A percentile compares a stretch with the other conserved stretches of the same genome.
Conservation (phyloP, 1,140 invertebrate genomes). For the Octopus sinensis region DNA sequence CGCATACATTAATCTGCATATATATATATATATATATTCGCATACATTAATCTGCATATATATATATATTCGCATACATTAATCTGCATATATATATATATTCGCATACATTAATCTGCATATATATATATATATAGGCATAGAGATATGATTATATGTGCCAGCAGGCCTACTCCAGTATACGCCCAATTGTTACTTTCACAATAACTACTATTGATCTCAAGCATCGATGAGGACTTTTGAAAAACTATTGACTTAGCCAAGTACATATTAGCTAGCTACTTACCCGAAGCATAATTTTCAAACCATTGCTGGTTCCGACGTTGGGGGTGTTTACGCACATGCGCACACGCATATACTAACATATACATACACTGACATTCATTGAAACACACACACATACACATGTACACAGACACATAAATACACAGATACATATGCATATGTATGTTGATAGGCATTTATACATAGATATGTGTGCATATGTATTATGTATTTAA, state of each 20-base stretch:
- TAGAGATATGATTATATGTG: not conserved
- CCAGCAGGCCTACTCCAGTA: too few species aligned
- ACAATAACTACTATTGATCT: too few species aligned
- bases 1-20: not conserved
- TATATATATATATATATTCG: not conserved
- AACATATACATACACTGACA: not conserved
- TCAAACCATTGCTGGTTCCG: too few species aligned
- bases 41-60: not conserved
- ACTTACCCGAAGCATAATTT: too few species aligned
- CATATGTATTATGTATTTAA: not conserved
- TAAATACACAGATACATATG: not conserved
- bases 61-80: not conserved
- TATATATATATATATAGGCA: not conserved
- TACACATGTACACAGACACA: constrained; percentile 10
- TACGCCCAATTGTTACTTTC: too few species aligned
- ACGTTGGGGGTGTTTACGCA: not conserved
- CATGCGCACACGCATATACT: not conserved
- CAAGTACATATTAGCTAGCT: too few species aligned
- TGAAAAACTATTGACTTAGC: too few species aligned
- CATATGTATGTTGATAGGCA: not conserved
- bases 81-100: not conserved
- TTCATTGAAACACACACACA: constrained; percentile 17
- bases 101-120: not conserved
- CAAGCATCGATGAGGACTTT: too few species aligned
- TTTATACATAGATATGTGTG: not conserved